Evolutionary conservation across 2,888 invertebrate species (phyloP).

Genomic region (Tuta absoluta): DNA sequence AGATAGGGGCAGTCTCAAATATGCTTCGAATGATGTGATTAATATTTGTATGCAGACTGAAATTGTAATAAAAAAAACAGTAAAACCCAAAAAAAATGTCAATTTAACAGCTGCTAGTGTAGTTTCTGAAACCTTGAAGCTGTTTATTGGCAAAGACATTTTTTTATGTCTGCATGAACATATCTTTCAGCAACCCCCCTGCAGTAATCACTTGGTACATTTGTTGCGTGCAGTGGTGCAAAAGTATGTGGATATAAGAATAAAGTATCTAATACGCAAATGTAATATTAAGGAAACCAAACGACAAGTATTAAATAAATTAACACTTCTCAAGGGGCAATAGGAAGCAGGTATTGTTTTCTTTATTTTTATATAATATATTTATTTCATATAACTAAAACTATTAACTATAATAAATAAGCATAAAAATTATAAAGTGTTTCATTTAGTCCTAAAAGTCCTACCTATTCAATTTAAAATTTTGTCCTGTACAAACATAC

Average conservation of each 20-base stretch:
- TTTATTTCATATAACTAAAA: no score
- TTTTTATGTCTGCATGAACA: background rate
- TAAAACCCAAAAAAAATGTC: no score
- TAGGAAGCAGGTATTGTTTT: no score
- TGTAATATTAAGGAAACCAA: background rate
- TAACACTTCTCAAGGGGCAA: background rate
- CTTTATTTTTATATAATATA: no score
- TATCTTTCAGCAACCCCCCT: background rate
- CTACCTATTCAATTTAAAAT: no score
- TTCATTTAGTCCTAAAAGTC: no score
- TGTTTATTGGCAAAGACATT: slow-evolving; percentile 3
- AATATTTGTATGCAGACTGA: background rate
- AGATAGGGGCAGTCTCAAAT: background rate
- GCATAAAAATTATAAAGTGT: no score
- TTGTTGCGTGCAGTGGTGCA: background rate
- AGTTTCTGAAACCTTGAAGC: background rate
- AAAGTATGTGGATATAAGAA: background rate
- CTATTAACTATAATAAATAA: no score
- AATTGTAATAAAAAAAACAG: background rate
- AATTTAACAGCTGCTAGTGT: no score
- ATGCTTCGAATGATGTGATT: background rate
- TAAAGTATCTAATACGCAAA: background rate
- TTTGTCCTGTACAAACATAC: no score
- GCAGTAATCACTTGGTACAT: slow-evolving; percentile 4
- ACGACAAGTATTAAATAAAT: background rate